Evolutionary conservation across 2,888 invertebrate genomes (phyloP).

Genomic region (Eupeodes luniger): DNA sequence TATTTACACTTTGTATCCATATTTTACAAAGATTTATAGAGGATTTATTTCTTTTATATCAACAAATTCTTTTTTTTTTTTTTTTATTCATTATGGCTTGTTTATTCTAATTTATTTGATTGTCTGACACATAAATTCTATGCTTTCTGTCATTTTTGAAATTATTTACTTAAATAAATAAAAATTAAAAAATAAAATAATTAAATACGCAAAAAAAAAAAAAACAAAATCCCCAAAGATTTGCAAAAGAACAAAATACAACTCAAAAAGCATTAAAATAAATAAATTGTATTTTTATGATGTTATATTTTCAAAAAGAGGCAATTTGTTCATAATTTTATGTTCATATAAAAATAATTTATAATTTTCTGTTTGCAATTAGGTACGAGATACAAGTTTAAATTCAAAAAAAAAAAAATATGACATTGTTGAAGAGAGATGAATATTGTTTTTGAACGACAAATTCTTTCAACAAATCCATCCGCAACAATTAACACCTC

Average conservation of each 20-base stretch:
- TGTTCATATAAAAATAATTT: constrained; percentile 12
- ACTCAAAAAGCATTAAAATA: background rate
- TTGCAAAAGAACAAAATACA: constrained; percentile 1
- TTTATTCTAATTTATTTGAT: constrained; percentile 55
- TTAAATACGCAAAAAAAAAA: background rate
- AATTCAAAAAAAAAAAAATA: background rate
- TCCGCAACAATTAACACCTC: constrained; percentile 39
- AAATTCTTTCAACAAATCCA: constrained; percentile 17
- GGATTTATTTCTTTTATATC: constrained; percentile 38
- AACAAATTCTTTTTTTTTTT: constrained; percentile 2
- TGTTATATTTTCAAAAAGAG: background rate
- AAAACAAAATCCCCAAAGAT: background rate
- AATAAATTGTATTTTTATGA: constrained; percentile 6
- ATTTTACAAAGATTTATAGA: constrained; percentile 61
- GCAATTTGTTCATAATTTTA: constrained; percentile 9
- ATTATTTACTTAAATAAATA: constrained; percentile 32
- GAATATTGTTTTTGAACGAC: constrained; percentile 13
- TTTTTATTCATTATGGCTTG: constrained; percentile 13
- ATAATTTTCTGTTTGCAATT: background rate
- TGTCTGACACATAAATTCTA: constrained; percentile 40
- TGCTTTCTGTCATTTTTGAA: constrained; percentile 50
- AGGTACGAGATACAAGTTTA: background rate
- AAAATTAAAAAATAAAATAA: constrained; percentile 22
- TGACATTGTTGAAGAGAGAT: constrained; percentile 15
- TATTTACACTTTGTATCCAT: constrained; percentile 64